These are phyloP conservation scores for Anoncus sp. DNA, from an alignment of 2,888 invertebrate genomes.

Conservation along the genomic window DNA sequence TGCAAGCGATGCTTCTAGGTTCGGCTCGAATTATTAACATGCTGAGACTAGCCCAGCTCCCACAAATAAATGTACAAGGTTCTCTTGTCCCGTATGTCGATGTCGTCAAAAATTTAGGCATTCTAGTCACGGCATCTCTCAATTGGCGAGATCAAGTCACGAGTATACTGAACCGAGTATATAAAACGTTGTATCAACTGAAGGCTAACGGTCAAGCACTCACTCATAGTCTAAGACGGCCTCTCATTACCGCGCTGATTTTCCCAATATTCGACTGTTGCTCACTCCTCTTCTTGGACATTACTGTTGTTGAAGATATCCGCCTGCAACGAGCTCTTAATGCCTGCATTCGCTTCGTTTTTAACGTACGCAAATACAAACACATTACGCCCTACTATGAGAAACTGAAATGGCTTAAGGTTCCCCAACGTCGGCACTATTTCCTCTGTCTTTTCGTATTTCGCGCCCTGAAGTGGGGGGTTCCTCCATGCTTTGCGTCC, in stretches of 20 bases:
- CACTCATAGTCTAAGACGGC: neutral
- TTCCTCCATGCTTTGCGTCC: no score
- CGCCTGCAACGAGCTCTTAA: constrained; percentile 10
- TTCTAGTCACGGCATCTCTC: no score
- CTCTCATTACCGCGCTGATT: neutral
- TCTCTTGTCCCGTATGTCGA: neutral
- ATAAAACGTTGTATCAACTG: neutral
- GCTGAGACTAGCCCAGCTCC: neutral
- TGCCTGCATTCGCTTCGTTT: neutral
- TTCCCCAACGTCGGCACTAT: neutral
- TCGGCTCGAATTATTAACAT: neutral
- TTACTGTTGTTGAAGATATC: neutral
- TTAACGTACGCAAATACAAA: constrained; percentile 2
- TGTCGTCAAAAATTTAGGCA: no score
- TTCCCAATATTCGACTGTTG: constrained; percentile 5
- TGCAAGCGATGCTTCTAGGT: no score
- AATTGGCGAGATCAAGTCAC: no score
- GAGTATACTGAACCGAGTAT: neutral
- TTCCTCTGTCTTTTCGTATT: neutral
- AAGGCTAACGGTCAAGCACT: neutral
- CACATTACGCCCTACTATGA: constrained; percentile 1
- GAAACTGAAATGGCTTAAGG: constrained; percentile 8
- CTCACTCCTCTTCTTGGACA: neutral
- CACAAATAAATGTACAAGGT: neutral
- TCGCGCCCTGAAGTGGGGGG: no score